Evolutionary conservation across 2,113 vertebrate genomes (phyloP).

Genomic region (Hiodon alosoides): DNA sequence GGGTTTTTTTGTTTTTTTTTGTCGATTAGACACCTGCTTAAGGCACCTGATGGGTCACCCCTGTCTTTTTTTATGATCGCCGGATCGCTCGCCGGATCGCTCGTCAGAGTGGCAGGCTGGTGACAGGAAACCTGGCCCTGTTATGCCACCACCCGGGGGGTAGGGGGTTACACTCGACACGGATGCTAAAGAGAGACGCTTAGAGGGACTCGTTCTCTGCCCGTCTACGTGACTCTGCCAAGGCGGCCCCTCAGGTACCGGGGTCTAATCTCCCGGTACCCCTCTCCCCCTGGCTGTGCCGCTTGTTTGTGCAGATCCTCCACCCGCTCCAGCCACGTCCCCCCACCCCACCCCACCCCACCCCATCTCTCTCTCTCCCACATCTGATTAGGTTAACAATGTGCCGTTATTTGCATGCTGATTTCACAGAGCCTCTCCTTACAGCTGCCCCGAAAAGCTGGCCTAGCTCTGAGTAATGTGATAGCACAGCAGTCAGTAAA

Average conservation of each 20-base stretch:
- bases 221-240: conserved; percentile 46
- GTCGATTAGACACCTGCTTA: conserved; percentile 12
- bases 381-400: conserved; percentile 99
- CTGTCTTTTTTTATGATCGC: conserved; percentile 16
- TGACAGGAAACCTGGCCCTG: not conserved
- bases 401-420: conserved; percentile 99
- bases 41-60: conserved; percentile 11
- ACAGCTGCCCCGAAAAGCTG: conserved; percentile 80
- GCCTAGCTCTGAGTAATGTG: conserved; percentile 88
- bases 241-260: conserved; percentile 56
- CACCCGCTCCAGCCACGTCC: conserved; percentile 37
- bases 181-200: conserved; percentile 23
- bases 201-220: conserved; percentile 9
- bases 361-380: conserved; percentile 87
- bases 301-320: conserved; percentile 64
- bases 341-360: not conserved
- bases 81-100: conserved; percentile 26
- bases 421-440: conserved; percentile 88
- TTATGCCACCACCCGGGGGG: conserved; percentile 12
- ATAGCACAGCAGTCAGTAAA: conserved; percentile 97
- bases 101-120: not conserved
- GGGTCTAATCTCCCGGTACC: conserved; percentile 67
- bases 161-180: conserved; percentile 32
- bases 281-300: conserved; percentile 39
- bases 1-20: not conserved